Conservation (phyloP, 2,888 invertebrate genomes). For the Hyppa rectilinea region DNA sequence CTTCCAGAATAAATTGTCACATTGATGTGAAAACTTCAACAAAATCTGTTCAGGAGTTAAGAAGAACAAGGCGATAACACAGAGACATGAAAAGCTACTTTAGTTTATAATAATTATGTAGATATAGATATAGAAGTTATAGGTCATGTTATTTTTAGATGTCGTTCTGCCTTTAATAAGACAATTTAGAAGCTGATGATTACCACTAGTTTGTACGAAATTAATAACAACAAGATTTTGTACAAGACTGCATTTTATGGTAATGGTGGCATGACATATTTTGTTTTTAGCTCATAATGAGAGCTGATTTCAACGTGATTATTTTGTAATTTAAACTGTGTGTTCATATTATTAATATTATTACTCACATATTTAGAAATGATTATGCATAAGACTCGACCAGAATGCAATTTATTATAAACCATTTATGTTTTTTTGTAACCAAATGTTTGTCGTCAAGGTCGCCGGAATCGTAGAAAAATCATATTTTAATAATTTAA, state of each 20-base stretch:
- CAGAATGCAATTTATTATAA: neutral
- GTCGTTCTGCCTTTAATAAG: neutral
- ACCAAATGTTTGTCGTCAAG: neutral
- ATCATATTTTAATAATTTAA: neutral
- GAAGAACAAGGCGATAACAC: no score
- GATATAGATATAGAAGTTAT: no score
- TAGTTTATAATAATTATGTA: no score
- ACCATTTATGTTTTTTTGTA: neutral
- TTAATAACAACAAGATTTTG: conserved; percentile 3
- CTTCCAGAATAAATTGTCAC: no score
- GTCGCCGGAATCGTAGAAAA: neutral
- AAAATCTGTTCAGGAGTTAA: no score
- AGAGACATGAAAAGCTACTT: no score
- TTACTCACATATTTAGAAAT: no score
- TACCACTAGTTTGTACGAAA: neutral
- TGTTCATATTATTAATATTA: neutral
- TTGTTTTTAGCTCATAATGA: conserved; percentile 1
- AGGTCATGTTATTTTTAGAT: neutral
- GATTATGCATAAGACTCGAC: no score
- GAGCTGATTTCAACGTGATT: conserved; percentile 7
- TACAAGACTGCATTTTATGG: neutral
- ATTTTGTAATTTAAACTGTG: neutral
- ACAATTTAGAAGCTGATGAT: conserved; percentile 10
- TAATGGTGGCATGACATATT: neutral
- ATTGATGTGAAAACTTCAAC: no score